A percentile compares a stretch with the other conserved stretches of the same genome.
Evolutionary conservation across 2,113 vertebrate species (phyloP).

Genomic region (Tetraodon nigroviridis): DNA sequence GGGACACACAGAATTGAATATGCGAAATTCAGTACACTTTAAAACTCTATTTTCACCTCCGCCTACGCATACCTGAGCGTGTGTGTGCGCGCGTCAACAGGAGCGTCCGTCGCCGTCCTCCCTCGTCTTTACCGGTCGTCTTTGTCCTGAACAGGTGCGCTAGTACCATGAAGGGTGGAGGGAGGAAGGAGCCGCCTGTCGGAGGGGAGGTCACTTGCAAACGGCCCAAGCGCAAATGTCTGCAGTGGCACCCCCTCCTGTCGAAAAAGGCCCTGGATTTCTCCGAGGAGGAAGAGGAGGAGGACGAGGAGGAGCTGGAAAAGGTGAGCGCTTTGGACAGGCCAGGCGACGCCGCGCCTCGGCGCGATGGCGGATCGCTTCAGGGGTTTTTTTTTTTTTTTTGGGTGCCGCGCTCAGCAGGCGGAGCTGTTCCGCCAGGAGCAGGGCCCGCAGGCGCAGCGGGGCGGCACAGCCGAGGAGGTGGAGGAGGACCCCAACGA

Average conservation of each 20-base stretch:
- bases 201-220: constrained; percentile 88
- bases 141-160: constrained; percentile 70
- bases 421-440: constrained; percentile 53
- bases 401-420: constrained; percentile 38
- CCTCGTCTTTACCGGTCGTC: no score
- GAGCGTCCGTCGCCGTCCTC: no score
- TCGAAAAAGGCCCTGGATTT: constrained; percentile 95
- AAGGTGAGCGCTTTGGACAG: constrained; percentile 72
- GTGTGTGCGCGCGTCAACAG: no score
- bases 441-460: constrained; percentile 70
- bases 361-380: background rate
- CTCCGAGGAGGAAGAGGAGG: constrained; percentile 96
- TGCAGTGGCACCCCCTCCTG: constrained; percentile 97
- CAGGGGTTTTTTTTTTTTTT: no score
- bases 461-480: constrained; percentile 80
- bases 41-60: no score
- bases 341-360: background rate
- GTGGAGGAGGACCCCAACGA: constrained; percentile 88
- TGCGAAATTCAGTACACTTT: no score
- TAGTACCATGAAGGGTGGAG: constrained; percentile 98
- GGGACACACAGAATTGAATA: no score
- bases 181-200: constrained; percentile 86
- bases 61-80: no score
- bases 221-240: constrained; percentile 94
- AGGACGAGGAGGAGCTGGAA: constrained; percentile 93